Conservation (phyloP, 2,888 invertebrate species). For the Hypselothyrea guttata region DNA sequence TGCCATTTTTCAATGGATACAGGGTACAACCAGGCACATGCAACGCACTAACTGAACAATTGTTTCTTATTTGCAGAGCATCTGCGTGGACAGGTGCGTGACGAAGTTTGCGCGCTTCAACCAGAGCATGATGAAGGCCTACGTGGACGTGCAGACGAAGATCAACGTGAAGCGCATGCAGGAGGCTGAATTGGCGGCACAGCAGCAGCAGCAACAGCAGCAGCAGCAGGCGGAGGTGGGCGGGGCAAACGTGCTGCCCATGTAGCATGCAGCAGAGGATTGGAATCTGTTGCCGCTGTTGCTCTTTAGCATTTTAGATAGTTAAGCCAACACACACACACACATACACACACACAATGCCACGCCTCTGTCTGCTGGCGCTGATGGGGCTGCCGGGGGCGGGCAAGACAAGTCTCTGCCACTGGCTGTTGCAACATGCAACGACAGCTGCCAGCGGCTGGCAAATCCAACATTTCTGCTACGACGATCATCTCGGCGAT, state of each 20-base stretch:
- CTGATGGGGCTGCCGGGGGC: slow-evolving; percentile 79
- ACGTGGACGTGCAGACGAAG: slow-evolving; percentile 81
- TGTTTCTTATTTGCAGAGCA: slow-evolving; percentile 45
- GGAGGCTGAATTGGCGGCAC: slow-evolving; percentile 76
- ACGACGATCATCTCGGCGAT: slow-evolving; percentile 65
- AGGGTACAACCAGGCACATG: too few species aligned
- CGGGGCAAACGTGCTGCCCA: slow-evolving; percentile 26
- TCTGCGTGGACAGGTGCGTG: slow-evolving; percentile 80
- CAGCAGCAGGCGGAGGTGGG: slow-evolving; percentile 31
- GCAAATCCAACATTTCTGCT: slow-evolving; percentile 76
- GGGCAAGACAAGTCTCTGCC: slow-evolving; percentile 77
- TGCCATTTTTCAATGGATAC: too few species aligned
- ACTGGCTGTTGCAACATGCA: slow-evolving; percentile 45
- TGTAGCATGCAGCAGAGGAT: slow-evolving; percentile 47
- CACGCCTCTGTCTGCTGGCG: slow-evolving; percentile 71
- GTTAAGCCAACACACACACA: slow-evolving; percentile 44
- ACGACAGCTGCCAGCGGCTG: slow-evolving; percentile 14
- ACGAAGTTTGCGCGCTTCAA: slow-evolving; percentile 82
- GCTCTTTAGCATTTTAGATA: slow-evolving; percentile 51
- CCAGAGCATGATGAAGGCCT: slow-evolving; percentile 81
- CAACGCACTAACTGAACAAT: background rate
- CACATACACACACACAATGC: slow-evolving; percentile 47
- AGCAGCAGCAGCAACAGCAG: slow-evolving; percentile 53
- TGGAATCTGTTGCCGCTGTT: slow-evolving; percentile 49
- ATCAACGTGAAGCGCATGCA: slow-evolving; percentile 79